A percentile compares a stretch with the other conserved stretches of the same genome.
Conservation (phyloP, 1,140 invertebrate species). For the Megathymus violae region DNA sequence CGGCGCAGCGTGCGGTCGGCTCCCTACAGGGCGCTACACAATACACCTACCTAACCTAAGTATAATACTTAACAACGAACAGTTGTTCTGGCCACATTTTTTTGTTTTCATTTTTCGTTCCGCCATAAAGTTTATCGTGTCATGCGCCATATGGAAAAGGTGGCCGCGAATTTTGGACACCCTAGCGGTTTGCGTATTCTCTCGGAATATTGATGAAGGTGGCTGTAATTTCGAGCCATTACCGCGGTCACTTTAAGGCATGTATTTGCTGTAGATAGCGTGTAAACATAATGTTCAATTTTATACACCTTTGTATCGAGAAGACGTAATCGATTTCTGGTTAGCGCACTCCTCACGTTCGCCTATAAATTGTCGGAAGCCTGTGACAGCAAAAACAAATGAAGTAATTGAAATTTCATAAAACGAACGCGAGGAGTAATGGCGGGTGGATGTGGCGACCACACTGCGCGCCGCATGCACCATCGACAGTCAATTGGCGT, state of each 20-base stretch:
- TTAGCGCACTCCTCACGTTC: slow-evolving; percentile 19
- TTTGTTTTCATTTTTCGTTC: slow-evolving; percentile 62
- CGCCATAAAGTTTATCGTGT: slow-evolving; percentile 65
- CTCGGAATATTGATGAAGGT: slow-evolving; percentile 46
- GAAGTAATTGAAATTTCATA: slow-evolving; percentile 46
- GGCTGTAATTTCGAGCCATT: slow-evolving; percentile 31
- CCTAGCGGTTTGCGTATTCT: slow-evolving; percentile 45
- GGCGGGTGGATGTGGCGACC: slow-evolving; percentile 63
- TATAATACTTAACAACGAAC: slow-evolving; percentile 66
- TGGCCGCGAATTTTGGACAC: slow-evolving; percentile 54
- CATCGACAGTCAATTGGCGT: slow-evolving; percentile 77
- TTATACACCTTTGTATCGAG: slow-evolving; percentile 10
- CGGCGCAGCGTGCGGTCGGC: slow-evolving; percentile 58
- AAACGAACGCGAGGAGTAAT: slow-evolving; percentile 50
- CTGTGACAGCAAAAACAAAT: slow-evolving; percentile 44
- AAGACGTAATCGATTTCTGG: slow-evolving; percentile 31
- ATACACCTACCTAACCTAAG: slow-evolving; percentile 63
- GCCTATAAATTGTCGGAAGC: slow-evolving; percentile 47
- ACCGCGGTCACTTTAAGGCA: slow-evolving; percentile 16
- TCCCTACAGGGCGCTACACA: slow-evolving; percentile 59
- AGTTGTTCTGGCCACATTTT: slow-evolving; percentile 63
- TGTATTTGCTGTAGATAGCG: slow-evolving; percentile 15
- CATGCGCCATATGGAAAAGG: slow-evolving; percentile 63
- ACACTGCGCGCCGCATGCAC: slow-evolving; percentile 67
- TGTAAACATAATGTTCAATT: slow-evolving; percentile 30